Evolutionary conservation across 37 sponge, comb jelly and placozoan species (phyloP).

Genomic region (Cladorhizidae sp.): DNA sequence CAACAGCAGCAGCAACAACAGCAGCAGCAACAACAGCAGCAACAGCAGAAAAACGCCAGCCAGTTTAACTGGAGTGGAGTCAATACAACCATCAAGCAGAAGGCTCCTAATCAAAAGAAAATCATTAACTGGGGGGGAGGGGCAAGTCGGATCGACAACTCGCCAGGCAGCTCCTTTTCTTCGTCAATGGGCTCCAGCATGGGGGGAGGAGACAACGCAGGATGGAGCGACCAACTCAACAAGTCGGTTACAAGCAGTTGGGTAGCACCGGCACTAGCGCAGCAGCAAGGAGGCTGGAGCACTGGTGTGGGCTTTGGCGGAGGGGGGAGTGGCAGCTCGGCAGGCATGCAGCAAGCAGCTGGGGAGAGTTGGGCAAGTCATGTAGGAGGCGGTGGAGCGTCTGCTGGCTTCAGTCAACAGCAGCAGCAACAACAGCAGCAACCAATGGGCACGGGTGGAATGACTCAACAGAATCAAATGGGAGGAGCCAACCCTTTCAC

Average conservation of each 20-base stretch:
- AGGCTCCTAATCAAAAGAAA: neutral
- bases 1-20: conserved; percentile 43
- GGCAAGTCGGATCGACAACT: neutral
- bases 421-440: conserved; percentile 21
- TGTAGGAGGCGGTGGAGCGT: neutral
- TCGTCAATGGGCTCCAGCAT: neutral
- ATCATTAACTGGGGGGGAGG: conserved; percentile 8
- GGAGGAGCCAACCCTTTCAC: conserved; percentile 5
- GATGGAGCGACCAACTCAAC: conserved; percentile 12
- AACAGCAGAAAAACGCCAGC: neutral
- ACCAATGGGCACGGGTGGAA: neutral
- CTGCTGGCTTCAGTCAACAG: neutral
- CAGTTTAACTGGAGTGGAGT: conserved; percentile 22
- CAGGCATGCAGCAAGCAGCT: neutral
- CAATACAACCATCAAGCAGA: neutral
- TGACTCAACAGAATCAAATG: conserved; percentile 4
- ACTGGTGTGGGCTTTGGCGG: neutral
- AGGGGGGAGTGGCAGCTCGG: neutral
- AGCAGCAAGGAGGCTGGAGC: neutral
- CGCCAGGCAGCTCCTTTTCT: neutral
- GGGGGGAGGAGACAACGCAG: neutral
- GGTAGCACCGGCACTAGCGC: neutral
- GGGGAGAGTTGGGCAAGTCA: neutral
- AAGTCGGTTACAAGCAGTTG: neutral
- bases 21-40: conserved; percentile 5